Evolutionary conservation across 2,797 vertebrate genomes (phyloP).

Genomic region (Pipistrellus kuhlii): DNA sequence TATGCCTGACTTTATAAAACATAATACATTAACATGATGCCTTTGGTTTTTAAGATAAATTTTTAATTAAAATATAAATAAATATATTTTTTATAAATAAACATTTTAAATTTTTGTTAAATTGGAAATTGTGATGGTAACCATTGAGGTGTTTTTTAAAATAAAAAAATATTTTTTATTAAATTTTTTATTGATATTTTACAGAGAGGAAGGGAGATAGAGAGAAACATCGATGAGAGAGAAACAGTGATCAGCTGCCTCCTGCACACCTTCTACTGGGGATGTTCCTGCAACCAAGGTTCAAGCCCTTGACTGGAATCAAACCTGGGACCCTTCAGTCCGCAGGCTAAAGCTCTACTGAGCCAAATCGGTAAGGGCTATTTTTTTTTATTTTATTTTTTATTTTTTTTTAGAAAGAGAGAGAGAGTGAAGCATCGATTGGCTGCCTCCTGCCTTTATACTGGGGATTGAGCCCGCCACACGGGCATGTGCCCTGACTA

Average conservation of each 20-base stretch:
- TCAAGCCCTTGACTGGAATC: too few species aligned
- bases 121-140: conserved; percentile 30
- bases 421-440: background rate
- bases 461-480: background rate
- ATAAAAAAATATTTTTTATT: too few species aligned
- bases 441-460: background rate
- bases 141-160: background rate
- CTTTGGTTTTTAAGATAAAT: conserved; percentile 34
- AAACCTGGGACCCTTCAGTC: too few species aligned
- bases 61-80: conserved; percentile 53
- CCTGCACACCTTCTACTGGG: too few species aligned
- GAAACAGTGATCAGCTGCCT: too few species aligned
- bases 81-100: background rate
- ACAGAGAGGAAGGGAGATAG: too few species aligned
- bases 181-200: too few species aligned
- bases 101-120: conserved; percentile 30
- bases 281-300: too few species aligned
- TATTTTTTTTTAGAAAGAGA: background rate
- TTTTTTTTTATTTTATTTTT: too few species aligned
- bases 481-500: background rate
- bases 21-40: background rate
- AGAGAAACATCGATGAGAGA: too few species aligned
- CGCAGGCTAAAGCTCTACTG: too few species aligned
- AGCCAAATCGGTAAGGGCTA: too few species aligned
- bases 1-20: background rate